These are phyloP conservation scores for Oryctolagus cuniculus DNA, from an alignment of 2,113 vertebrate species.

Conservation along the genomic window mOryCun1.1 NC_091437.1:48872501-48873000, in stretches of 20 bases:
- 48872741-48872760: not conserved
- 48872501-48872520: not conserved
- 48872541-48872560: not conserved
- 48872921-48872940: not conserved
- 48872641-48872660: not conserved
- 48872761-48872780: not conserved
- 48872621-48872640: not conserved
- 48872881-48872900: not conserved
- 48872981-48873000: not conserved
- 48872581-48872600: not conserved
- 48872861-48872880: not conserved
- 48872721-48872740: not conserved
- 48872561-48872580: not conserved
- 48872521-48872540: not conserved
- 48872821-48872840: not conserved
- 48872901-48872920: not conserved
- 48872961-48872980: not conserved
- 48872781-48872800: not conserved
- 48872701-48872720: not conserved
- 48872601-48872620: not conserved
- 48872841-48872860: not conserved
- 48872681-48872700: not conserved
- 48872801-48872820: not conserved
- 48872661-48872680: not conserved
- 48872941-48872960: not conserved